phyloP scores from a whole-genome alignment of 2,113 vertebrate genomes.

The Muntiacus reevesi region DNA sequence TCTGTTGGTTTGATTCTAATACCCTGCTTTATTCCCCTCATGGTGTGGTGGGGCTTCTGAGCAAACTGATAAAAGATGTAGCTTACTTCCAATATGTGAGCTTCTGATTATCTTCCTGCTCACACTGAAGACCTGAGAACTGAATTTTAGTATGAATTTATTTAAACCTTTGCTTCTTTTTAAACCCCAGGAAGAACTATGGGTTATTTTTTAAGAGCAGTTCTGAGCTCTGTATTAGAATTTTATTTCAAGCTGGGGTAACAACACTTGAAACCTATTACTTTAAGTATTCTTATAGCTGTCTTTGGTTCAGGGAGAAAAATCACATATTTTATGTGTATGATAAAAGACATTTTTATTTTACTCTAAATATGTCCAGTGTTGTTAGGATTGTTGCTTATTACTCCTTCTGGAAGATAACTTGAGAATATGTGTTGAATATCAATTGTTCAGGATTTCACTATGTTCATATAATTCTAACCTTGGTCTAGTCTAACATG shows the following conservation, averaged over 20 bases:
- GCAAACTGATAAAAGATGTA: not conserved
- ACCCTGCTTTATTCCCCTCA: not conserved
- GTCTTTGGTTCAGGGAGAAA: not conserved
- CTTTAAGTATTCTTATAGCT: conserved; percentile 26
- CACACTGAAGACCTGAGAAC: not conserved
- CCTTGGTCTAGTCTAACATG: not conserved
- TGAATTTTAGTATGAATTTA: not conserved
- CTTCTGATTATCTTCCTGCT: not conserved
- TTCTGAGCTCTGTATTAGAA: not conserved
- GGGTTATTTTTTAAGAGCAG: not conserved
- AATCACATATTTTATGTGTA: not conserved
- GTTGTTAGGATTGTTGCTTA: conserved; percentile 15
- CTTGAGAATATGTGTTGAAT: not conserved
- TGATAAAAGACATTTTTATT: conserved; percentile 23
- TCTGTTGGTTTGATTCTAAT: not conserved
- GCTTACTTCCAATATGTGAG: not conserved
- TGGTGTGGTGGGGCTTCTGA: not conserved
- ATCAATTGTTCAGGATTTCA: not conserved
- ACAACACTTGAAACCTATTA: not conserved
- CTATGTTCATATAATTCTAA: conserved; percentile 4
- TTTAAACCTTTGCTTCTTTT: conserved; percentile 18
- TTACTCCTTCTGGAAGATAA: not conserved
- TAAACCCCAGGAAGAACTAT: not conserved
- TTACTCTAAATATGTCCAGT: not conserved
- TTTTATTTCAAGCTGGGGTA: conserved; percentile 32